Evolutionary conservation across 1,140 invertebrate genomes (phyloP).

Genomic region (Ceratina calcarata): DNA sequence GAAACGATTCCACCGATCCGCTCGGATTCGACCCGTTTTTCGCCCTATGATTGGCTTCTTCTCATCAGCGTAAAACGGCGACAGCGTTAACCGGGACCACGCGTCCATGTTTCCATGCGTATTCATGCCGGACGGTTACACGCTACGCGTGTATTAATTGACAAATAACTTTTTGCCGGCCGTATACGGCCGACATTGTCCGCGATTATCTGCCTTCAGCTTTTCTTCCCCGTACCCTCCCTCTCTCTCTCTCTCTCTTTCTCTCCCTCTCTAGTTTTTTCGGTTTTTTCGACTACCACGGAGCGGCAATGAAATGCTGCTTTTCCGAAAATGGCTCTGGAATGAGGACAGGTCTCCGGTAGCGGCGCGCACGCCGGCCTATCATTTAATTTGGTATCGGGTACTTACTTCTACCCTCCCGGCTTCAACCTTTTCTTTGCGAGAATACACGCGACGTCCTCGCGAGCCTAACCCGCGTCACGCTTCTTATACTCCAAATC

Average conservation of each 20-base stretch:
- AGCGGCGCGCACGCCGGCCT: slow-evolving; percentile 46
- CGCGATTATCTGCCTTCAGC: slow-evolving; percentile 59
- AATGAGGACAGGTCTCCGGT: slow-evolving; percentile 66
- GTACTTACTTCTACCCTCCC: slow-evolving; percentile 43
- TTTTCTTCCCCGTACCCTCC: slow-evolving; percentile 30
- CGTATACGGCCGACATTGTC: slow-evolving; percentile 59
- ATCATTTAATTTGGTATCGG: slow-evolving; percentile 69
- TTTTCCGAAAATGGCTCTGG: slow-evolving; percentile 71
- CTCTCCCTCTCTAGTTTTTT: background rate
- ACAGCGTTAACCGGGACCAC: slow-evolving; percentile 23
- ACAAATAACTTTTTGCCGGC: slow-evolving; percentile 63
- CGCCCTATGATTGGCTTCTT: slow-evolving; percentile 35
- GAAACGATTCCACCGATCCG: slow-evolving; percentile 46
- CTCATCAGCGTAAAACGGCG: slow-evolving; percentile 38
- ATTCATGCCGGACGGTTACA: slow-evolving; percentile 22
- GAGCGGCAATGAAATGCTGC: slow-evolving; percentile 67
- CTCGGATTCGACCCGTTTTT: slow-evolving; percentile 57
- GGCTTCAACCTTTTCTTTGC: slow-evolving; percentile 19
- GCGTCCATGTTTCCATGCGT: slow-evolving; percentile 19
- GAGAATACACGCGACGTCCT: background rate
- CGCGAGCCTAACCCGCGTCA: slow-evolving; percentile 1
- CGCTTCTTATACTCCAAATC: slow-evolving; percentile 7
- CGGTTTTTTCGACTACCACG: background rate
- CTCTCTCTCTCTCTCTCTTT: background rate
- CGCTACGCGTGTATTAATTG: slow-evolving; percentile 58